Percentiles rank a stretch among this genome's conserved stretches.
These are phyloP conservation scores for Corydoras maculifer DNA, from an alignment of 2,113 vertebrate species.

Conservation along the genomic window DNA sequence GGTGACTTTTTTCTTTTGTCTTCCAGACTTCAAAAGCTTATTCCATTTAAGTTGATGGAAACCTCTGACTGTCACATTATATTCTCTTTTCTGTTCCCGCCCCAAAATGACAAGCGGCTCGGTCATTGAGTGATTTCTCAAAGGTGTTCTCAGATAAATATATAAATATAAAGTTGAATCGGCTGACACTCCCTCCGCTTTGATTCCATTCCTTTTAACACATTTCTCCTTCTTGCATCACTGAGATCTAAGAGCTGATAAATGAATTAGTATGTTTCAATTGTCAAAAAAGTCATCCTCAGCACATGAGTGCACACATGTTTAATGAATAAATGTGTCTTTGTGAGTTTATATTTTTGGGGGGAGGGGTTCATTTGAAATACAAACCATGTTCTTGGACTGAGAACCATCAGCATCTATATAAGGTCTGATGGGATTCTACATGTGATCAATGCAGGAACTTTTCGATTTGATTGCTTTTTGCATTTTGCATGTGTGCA, in stretches of 20 bases:
- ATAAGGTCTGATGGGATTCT: neutral
- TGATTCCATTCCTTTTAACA: constrained; percentile 33
- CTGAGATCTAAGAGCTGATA: constrained; percentile 27
- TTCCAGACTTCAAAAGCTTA: constrained; percentile 10
- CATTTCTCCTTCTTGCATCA: constrained; percentile 49
- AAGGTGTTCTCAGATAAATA: constrained; percentile 29
- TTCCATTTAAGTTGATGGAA: constrained; percentile 4
- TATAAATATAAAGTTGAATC: constrained; percentile 14
- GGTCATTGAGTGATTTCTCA: constrained; percentile 40
- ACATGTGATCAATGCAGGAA: neutral
- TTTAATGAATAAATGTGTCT: neutral
- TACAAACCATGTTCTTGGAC: neutral
- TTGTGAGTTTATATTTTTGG: neutral
- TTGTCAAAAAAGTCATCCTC: constrained; percentile 33
- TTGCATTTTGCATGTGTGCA: neutral
- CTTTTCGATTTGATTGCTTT: neutral
- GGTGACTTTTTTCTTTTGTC: neutral
- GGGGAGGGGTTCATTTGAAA: no score
- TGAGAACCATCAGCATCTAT: neutral
- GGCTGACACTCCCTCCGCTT: constrained; percentile 25
- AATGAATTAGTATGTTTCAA: constrained; percentile 36
- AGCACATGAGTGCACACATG: constrained; percentile 2
- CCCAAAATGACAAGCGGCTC: constrained; percentile 45
- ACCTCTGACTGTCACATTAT: constrained; percentile 20
- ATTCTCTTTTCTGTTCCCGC: constrained; percentile 4